Evolutionary conservation across 1,140 invertebrate species (phyloP).

Genomic region (Triops cancriformis): DNA sequence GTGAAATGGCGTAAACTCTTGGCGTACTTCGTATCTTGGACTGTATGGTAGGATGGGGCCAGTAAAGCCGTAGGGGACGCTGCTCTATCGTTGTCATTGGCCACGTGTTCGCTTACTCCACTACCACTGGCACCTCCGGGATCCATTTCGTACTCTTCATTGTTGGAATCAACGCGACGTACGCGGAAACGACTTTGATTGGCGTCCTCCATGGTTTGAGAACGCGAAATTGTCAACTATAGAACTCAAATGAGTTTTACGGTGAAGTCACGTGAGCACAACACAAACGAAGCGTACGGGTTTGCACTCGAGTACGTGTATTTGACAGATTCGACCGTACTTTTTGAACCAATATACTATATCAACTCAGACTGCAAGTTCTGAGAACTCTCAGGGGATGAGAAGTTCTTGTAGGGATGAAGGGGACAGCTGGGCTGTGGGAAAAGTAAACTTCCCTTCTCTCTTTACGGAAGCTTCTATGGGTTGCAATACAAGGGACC

Average conservation of each 20-base stretch:
- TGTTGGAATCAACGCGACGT: not conserved
- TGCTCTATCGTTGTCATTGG: constrained; percentile 25
- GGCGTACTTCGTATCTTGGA: constrained; percentile 53
- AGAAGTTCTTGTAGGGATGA: not conserved
- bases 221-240: not conserved
- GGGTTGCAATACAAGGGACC: not conserved
- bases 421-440: not conserved
- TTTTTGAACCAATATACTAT: no score
- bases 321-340: not conserved
- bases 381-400: no score
- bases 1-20: constrained; percentile 82
- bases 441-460: not conserved
- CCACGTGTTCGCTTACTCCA: constrained; percentile 20
- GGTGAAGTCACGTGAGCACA: not conserved
- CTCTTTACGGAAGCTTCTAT: not conserved
- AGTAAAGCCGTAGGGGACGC: constrained; percentile 28
- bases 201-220: not conserved
- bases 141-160: constrained; percentile 16
- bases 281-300: not conserved
- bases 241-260: not conserved
- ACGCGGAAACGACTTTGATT: not conserved
- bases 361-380: no score
- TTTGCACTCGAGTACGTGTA: not conserved
- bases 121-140: constrained; percentile 19
- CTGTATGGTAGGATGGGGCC: constrained; percentile 15